These are phyloP conservation scores for Chrysoperla carnea DNA, from an alignment of 1,140 invertebrate genomes.

Conservation along the genomic window DNA sequence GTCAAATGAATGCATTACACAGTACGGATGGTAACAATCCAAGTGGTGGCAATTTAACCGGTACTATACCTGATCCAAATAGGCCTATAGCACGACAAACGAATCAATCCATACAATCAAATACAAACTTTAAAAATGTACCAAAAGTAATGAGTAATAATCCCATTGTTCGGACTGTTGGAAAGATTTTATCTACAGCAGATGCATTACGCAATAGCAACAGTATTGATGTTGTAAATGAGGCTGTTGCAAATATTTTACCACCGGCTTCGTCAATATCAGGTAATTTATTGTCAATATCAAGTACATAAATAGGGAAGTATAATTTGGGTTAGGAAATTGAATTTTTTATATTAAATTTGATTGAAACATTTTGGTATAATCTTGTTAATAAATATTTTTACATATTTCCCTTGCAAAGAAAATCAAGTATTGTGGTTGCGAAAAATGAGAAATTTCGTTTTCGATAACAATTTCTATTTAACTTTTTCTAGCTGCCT, in stretches of 20 bases:
- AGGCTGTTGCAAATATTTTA: conserved; percentile 19
- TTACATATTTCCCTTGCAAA: too few species aligned
- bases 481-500: too few species aligned
- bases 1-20: too few species aligned
- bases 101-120: neutral
- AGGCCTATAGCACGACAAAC: too few species aligned
- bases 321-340: neutral
- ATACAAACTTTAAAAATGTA: conserved; percentile 11
- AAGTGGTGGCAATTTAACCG: too few species aligned
- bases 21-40: too few species aligned
- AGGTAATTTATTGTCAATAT: neutral
- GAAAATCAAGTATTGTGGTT: too few species aligned
- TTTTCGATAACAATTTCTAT: too few species aligned
- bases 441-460: too few species aligned
- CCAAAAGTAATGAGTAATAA: conserved; percentile 1
- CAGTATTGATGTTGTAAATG: conserved; percentile 16
- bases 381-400: too few species aligned
- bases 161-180: neutral
- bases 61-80: too few species aligned
- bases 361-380: neutral
- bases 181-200: neutral
- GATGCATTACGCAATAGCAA: neutral
- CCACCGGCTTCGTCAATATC: neutral
- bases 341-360: neutral
- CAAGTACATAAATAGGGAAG: neutral